Base-by-base conservation (phyloP, 1,140 invertebrate genomes). In the Cheumatopsyche charites region DNA sequence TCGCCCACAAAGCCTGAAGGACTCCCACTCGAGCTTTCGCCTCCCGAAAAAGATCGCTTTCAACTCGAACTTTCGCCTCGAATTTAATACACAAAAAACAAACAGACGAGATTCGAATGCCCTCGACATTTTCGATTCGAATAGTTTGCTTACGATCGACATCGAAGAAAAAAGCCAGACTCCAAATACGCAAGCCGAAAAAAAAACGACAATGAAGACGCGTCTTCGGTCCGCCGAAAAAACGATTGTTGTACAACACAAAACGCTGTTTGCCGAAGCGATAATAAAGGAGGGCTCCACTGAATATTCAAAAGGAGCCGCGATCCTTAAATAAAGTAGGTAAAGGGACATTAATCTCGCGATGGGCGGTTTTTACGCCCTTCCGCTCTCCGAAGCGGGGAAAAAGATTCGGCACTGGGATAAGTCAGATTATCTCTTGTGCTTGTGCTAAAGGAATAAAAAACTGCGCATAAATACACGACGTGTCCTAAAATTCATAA, bases 321-420 rank as follows among this genome's bases (percentile, higher is more conserved):
- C 66, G 23, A 55, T 45, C 43, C 47, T 67, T 67, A 67, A 68
- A 55, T 55, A 68, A 68, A 68, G 66, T 36, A 68, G 42, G 66
- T 45, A 55, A 68, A 68, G 23, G 49, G 49, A 68, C 66, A 68
- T 68, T 68, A 68, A 68, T 68, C 66, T 68, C 66, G 66, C 66
- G 6, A 17, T 36, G 23, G 26, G 19, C 19, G 12, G 55, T 19
- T 58, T 58, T 23, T 25, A 12, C 12, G 55, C 19, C 7, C 21
- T 25, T 7, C 7, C 55, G 21, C 23, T 58, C 55, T 55, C 49
- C 47, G 15, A 52, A 52, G n/a, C 21, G 26, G n/a, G n/a, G n/a
- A n/a, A n/a, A n/a, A 19, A 36, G 43, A 55, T 68, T 68, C 47
- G 15, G 25, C 41, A 19, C 29, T 17, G 17, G 21, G 66, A 55